Conservation (phyloP, 2,888 invertebrate species). For the Electrophaes corylata region DNA sequence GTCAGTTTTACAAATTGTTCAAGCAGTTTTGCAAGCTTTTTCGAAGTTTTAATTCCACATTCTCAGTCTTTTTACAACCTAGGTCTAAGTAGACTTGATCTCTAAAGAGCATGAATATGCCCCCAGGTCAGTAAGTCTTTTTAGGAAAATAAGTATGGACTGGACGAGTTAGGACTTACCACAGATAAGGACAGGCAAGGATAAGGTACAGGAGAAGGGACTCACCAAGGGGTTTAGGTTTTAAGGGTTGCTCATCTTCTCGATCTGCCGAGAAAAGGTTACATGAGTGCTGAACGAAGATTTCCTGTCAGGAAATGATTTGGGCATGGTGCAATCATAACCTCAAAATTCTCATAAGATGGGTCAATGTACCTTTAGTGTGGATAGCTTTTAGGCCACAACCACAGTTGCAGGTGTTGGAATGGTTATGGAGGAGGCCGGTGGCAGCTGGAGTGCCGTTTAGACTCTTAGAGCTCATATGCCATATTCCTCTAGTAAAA, state of each 20-base stretch:
- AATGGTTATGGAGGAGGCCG: conserved; percentile 81
- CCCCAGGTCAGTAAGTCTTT: background rate
- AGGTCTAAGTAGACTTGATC: too few relatives aligned
- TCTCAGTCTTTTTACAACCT: too few relatives aligned
- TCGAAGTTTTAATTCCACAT: too few relatives aligned
- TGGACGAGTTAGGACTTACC: background rate
- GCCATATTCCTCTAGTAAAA: conserved; percentile 89
- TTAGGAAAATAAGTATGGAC: background rate
- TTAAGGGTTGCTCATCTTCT: conserved; percentile 52
- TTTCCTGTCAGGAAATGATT: conserved; percentile 17
- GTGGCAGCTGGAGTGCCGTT: conserved; percentile 61
- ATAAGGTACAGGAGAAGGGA: conserved; percentile 42
- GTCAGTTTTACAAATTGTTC: too few relatives aligned
- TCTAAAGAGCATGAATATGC: too few relatives aligned
- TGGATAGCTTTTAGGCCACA: conserved; percentile 86
- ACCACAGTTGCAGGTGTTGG: conserved; percentile 87
- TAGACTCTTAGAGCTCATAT: conserved; percentile 84
- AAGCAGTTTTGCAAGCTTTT: too few relatives aligned
- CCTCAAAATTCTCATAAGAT: conserved; percentile 54
- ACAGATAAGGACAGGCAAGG: conserved; percentile 7
- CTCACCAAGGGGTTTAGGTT: conserved; percentile 73
- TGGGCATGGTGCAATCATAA: conserved; percentile 72
- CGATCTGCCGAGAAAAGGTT: conserved; percentile 56
- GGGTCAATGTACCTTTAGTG: conserved; percentile 86
- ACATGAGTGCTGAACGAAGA: conserved; percentile 15